Conservation (phyloP, 2,888 invertebrate genomes). For the Cantharis flavilabris region DNA sequence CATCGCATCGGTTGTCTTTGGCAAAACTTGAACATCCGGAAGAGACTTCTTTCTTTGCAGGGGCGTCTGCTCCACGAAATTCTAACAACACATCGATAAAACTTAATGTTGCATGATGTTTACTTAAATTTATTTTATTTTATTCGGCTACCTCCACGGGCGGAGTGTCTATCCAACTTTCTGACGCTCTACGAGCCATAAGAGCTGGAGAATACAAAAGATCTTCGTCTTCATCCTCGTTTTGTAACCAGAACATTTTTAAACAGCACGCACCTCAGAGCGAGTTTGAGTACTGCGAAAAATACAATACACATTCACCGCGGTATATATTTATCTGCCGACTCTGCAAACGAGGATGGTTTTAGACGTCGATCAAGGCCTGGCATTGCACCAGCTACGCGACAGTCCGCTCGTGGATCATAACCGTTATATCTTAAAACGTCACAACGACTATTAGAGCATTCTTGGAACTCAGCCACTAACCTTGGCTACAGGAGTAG, state of each 20-base stretch:
- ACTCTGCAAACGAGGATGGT: conserved; percentile 26
- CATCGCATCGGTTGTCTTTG: conserved; percentile 81
- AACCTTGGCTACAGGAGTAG: conserved; percentile 47
- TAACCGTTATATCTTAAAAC: conserved; percentile 24
- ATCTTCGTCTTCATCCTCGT: conserved; percentile 82
- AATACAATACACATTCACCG: conserved; percentile 15
- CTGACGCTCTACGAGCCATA: conserved; percentile 82
- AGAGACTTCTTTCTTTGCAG: conserved; percentile 94
- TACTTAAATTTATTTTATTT: conserved; percentile 6
- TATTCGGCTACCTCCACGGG: conserved; percentile 73
- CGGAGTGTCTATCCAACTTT: conserved; percentile 89
- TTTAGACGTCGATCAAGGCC: conserved; percentile 23
- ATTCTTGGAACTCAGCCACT: conserved; percentile 27
- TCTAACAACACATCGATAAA: conserved; percentile 59
- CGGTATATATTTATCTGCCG: conserved; percentile 28
- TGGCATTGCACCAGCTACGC: conserved; percentile 13
- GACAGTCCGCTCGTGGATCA: conserved; percentile 28
- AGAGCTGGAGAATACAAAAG: conserved; percentile 86
- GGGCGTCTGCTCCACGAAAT: conserved; percentile 76
- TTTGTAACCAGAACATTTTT: conserved; percentile 80
- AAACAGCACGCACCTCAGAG: conserved; percentile 39
- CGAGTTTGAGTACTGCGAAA: conserved; percentile 17
- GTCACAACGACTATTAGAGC: conserved; percentile 20
- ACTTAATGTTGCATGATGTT: conserved; percentile 17
- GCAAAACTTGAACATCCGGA: conserved; percentile 89